These are phyloP conservation scores for Psammodynastes pulverulentus DNA, from an alignment of 2,113 vertebrate genomes.

Conservation along the genomic window DNA sequence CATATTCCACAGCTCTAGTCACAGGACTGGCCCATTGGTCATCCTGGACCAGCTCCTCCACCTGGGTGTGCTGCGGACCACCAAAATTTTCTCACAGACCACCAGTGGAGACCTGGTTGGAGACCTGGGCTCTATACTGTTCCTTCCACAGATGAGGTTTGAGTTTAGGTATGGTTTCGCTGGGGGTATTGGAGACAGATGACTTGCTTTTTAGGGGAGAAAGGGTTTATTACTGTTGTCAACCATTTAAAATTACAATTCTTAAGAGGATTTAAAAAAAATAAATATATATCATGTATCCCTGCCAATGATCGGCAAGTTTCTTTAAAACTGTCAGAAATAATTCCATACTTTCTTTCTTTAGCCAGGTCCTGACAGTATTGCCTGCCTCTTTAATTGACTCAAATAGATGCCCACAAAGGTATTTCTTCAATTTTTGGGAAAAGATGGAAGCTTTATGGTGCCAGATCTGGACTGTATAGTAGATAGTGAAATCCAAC, in stretches of 20 bases:
- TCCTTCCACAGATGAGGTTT: no score
- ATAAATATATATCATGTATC: not conserved
- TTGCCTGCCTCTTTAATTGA: not conserved
- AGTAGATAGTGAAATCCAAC: not conserved
- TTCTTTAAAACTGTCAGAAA: not conserved
- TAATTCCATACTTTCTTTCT: not conserved
- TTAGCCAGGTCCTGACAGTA: not conserved
- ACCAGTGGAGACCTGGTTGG: no score
- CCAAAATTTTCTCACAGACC: no score
- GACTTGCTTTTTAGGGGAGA: not conserved
- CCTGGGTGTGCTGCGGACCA: no score
- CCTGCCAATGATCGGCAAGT: not conserved
- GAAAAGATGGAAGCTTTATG: not conserved
- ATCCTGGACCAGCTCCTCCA: no score
- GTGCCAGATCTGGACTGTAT: not conserved
- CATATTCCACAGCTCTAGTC: no score
- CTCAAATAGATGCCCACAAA: not conserved
- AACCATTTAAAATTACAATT: not conserved
- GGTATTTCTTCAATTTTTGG: not conserved
- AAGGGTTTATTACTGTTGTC: not conserved
- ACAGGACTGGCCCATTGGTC: no score
- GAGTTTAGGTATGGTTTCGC: not conserved
- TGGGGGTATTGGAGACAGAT: not conserved
- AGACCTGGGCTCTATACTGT: no score
- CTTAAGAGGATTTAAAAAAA: not conserved